Base-by-base conservation (phyloP, 2,113 vertebrate species). In the Hypanus sabinus region DNA sequence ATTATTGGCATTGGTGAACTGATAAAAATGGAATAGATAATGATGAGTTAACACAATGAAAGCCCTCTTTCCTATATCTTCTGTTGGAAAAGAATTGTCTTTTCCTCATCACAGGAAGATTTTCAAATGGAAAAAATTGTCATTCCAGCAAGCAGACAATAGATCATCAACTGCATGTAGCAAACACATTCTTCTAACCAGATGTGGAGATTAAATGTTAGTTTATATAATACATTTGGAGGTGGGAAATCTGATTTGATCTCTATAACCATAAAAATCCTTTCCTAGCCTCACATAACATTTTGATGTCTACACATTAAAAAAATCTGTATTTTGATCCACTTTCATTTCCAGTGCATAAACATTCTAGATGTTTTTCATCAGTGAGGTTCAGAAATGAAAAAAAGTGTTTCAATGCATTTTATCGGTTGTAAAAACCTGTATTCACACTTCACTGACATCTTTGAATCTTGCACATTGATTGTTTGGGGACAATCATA, bases 121-220 rank as follows among this genome's bases (percentile, higher is more conserved):
- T 73, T 73, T 93, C 20, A 73, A 73, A 73, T 93, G 91, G 68
- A 93, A 93, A 93, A 38, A 92, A 93, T 24, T 9, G 36, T 73
- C 30, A 38, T 93, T 93, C 65, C 90, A 92, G 90, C 71, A 92
- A 92, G 70, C 70, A 30, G 68, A 93, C 91, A 75, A 75, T 93
- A 55, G 91, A 93, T 93, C 70, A 75, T 33, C 70, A 93, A 55
- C 91, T 75, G 20, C 38, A 73, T 55, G 24, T 68, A 93, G 91
- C 91, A 46, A 73, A 93, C 22, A 75, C 38, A 73, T 75, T 73
- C 91, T 24, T 46, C 91, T 70, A 73, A 55, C 68, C 91, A 93
- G 36, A 93, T 73, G 91, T 93, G 68, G 70, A 73, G 91, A 93
- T 46, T 93, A 73, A 93, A 73, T 68, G 91, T 93, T 93, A 55